A percentile compares a stretch with the other conserved stretches of the same genome.
Conservation (phyloP, 1,140 invertebrate genomes). For the Drosophila orena region DNA sequence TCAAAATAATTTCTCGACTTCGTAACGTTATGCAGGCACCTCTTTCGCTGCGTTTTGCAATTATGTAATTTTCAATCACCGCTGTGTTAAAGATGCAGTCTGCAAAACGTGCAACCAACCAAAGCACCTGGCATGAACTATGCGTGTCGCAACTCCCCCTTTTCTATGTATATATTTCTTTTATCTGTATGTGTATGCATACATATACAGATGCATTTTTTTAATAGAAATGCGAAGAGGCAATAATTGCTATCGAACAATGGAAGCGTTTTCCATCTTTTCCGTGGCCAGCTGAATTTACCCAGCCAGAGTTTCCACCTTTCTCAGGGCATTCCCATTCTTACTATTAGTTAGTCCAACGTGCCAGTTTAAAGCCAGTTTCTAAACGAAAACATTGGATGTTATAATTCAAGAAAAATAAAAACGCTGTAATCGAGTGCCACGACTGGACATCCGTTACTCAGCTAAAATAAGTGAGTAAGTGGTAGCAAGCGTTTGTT, state of each 20-base stretch:
- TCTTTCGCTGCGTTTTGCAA: constrained; percentile 54
- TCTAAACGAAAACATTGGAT: constrained; percentile 70
- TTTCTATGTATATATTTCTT: neutral
- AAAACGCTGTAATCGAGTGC: too few species aligned
- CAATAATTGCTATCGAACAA: constrained; percentile 79
- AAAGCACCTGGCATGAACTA: constrained; percentile 65
- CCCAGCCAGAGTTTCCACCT: constrained; percentile 13
- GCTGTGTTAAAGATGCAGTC: constrained; percentile 66
- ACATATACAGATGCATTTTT: constrained; percentile 15
- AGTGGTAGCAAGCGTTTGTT: too few species aligned
- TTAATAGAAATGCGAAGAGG: constrained; percentile 75
- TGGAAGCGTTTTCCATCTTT: constrained; percentile 36
- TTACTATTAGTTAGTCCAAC: constrained; percentile 27
- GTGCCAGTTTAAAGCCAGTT: constrained; percentile 6
- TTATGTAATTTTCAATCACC: constrained; percentile 83
- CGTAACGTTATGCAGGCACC: neutral
- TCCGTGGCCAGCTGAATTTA: constrained; percentile 35
- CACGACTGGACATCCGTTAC: too few species aligned
- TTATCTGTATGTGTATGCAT: neutral
- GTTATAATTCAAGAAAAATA: constrained; percentile 57
- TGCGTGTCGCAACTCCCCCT: constrained; percentile 18
- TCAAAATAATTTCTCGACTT: neutral
- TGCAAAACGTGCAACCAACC: constrained; percentile 58
- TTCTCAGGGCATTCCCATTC: constrained; percentile 18
- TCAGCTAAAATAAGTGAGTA: too few species aligned